Percentiles rank a stretch among this genome's conserved stretches.
Conservation (phyloP, 2,888 invertebrate species). For the Sarcophaga variegata region DNA sequence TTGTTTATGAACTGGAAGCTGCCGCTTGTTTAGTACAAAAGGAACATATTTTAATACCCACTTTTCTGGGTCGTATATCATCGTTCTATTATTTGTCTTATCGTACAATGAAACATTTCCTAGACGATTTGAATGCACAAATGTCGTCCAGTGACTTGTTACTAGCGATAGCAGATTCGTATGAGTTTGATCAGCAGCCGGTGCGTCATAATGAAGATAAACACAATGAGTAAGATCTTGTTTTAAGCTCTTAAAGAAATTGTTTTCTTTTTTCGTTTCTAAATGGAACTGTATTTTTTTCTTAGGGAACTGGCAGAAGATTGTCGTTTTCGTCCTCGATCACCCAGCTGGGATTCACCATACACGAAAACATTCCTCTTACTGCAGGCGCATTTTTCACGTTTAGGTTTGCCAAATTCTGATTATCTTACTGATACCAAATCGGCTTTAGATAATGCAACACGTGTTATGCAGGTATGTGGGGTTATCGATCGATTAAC, state of each 20-base stretch:
- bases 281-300: background rate
- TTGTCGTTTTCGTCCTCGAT: conserved; percentile 88
- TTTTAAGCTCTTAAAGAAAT: conserved; percentile 1
- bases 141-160: conserved; percentile 89
- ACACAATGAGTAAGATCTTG: conserved; percentile 89
- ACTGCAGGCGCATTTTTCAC: conserved; percentile 96
- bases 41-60: conserved; percentile 81
- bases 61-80: conserved; percentile 95
- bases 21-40: conserved; percentile 92
- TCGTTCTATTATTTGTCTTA: conserved; percentile 98
- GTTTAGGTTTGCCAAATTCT: conserved; percentile 90
- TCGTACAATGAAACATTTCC: conserved; percentile 93
- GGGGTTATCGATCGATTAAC: background rate
- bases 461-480: conserved; percentile 93
- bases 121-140: conserved; percentile 85
- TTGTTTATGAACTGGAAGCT: conserved; percentile 87
- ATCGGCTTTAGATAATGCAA: conserved; percentile 97
- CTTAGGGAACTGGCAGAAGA: conserved; percentile 89
- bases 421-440: conserved; percentile 98
- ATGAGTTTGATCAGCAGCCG: conserved; percentile 96
- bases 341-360: conserved; percentile 92
- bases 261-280: background rate
- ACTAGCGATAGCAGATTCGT: conserved; percentile 89
- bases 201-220: conserved; percentile 99
- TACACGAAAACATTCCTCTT: conserved; percentile 96